phyloP scores from a whole-genome alignment of 2,888 invertebrate species.

The Hanleya hanleyi region DNA sequence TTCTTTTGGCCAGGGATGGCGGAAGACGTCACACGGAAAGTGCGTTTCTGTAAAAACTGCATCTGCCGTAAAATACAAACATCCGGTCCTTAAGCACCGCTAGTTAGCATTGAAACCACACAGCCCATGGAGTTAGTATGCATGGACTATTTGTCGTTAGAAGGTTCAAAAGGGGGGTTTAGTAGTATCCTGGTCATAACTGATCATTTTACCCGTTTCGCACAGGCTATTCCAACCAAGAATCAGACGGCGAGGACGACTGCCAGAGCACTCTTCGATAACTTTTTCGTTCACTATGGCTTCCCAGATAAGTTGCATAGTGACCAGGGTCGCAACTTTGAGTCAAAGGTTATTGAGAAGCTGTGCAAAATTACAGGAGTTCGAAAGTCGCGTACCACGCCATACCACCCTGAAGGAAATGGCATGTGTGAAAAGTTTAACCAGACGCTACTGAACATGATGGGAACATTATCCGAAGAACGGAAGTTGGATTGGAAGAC shows the following conservation, averaged over 20 bases:
- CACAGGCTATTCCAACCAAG: conserved; percentile 1
- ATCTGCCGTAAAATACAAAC: neutral
- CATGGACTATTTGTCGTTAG: neutral
- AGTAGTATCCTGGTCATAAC: neutral
- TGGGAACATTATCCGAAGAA: too few species aligned
- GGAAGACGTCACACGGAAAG: neutral
- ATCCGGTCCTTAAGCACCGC: neutral
- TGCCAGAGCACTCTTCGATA: neutral
- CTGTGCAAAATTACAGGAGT: neutral
- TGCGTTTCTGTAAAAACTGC: neutral
- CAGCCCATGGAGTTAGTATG: neutral
- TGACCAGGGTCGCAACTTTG: neutral
- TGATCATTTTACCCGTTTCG: neutral
- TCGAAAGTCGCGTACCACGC: neutral
- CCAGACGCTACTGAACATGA: too few species aligned
- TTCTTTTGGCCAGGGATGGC: conserved; percentile 25
- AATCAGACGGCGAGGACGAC: neutral
- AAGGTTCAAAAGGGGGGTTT: neutral
- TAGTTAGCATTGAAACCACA: neutral
- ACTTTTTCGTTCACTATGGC: neutral
- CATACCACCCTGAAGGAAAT: neutral
- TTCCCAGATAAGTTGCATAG: neutral
- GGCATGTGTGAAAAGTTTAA: neutral
- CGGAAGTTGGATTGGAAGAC: too few species aligned
- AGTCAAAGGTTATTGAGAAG: neutral